Evolutionary conservation across 2,113 vertebrate genomes (phyloP).

Genomic region (Chloroceryle aenea): DNA sequence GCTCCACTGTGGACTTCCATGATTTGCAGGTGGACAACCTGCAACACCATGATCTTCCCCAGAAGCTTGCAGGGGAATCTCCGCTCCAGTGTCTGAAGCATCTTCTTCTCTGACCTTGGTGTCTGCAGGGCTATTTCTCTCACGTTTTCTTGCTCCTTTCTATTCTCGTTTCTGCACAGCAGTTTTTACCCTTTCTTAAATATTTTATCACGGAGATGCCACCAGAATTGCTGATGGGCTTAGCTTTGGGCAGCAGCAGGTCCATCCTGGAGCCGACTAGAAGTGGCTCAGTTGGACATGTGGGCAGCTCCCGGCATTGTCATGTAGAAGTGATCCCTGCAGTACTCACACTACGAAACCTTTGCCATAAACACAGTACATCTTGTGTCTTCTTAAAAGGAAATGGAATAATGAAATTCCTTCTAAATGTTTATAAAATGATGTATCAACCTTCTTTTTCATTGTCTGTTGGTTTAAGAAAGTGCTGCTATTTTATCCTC

Average conservation of each 20-base stretch:
- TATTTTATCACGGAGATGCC: background rate
- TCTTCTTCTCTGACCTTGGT: background rate
- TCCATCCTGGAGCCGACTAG: background rate
- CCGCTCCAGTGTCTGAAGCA: background rate
- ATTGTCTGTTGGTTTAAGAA: background rate
- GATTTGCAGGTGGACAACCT: too few species aligned
- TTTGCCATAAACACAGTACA: background rate
- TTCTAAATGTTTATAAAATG: background rate
- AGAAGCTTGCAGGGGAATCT: background rate
- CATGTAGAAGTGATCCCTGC: background rate
- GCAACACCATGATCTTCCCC: too few species aligned
- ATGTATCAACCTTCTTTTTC: background rate
- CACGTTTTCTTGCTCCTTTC: background rate
- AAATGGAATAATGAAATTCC: background rate
- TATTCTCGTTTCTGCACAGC: background rate
- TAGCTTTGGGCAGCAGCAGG: fast-evolving
- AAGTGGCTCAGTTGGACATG: background rate
- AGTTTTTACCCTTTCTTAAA: background rate
- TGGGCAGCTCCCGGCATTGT: background rate
- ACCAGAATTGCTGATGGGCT: background rate
- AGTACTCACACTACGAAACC: background rate
- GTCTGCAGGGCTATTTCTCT: background rate
- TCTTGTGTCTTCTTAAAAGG: background rate
- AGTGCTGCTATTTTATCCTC: background rate
- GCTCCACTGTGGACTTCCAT: background rate